Evolutionary conservation across 2,113 vertebrate species (phyloP).

Genomic region (Calypte anna): DNA sequence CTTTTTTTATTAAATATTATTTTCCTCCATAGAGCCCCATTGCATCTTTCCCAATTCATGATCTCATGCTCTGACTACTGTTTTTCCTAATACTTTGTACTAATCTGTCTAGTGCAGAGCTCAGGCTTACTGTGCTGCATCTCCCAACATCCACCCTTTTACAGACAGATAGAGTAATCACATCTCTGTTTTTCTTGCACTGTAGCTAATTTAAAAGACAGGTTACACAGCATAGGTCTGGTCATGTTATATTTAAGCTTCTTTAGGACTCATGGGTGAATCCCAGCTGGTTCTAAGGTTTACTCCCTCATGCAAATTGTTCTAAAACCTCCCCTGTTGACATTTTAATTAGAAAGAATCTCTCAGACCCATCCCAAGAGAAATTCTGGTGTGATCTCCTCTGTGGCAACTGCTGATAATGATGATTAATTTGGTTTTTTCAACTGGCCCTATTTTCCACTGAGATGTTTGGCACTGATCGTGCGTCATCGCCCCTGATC

Average conservation of each 20-base stretch:
- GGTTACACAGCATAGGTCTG: not conserved
- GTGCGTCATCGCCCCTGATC: constrained; percentile 22
- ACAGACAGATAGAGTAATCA: not conserved
- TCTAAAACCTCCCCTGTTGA: constrained; percentile 10
- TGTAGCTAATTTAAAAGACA: not conserved
- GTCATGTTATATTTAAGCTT: not conserved
- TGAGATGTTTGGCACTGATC: constrained; percentile 38
- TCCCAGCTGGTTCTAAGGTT: not conserved
- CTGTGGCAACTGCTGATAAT: constrained; percentile 35
- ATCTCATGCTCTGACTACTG: not conserved
- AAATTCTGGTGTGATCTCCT: constrained; percentile 9
- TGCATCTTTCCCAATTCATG: not conserved
- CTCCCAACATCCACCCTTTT: not conserved
- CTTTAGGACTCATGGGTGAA: not conserved
- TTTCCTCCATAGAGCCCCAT: not conserved
- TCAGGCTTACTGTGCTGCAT: not conserved
- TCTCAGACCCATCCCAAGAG: constrained; percentile 27
- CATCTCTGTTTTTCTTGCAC: not conserved
- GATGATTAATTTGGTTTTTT: constrained; percentile 62
- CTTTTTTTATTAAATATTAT: not conserved
- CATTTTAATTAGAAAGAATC: constrained; percentile 25
- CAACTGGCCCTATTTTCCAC: constrained; percentile 40
- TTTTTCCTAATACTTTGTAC: not conserved
- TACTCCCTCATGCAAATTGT: not conserved
- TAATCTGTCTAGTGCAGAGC: not conserved